Percentiles rank a stretch among this genome's conserved stretches.
phyloP scores from a whole-genome alignment of 2,888 invertebrate species.

The Graphium colonna region DNA sequence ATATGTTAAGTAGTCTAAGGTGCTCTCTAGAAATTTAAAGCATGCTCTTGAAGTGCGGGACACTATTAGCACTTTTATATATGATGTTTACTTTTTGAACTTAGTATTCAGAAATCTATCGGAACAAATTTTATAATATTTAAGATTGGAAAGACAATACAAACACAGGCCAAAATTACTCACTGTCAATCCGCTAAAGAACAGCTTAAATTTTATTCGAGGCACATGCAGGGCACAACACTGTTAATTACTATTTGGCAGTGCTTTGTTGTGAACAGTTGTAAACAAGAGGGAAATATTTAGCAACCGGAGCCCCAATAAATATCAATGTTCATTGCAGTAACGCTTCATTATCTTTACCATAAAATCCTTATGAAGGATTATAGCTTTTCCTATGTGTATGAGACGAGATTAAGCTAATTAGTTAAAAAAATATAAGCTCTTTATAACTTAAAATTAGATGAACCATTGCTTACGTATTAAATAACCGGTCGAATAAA shows the following conservation, averaged over 20 bases:
- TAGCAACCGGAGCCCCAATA: not conserved
- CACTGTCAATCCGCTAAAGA: not conserved
- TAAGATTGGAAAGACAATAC: not conserved
- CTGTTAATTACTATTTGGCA: not conserved
- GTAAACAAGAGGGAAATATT: not conserved
- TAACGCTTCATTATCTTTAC: not conserved
- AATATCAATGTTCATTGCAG: not conserved
- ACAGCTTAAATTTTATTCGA: not conserved
- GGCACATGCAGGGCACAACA: not conserved
- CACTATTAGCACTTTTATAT: too few relatives aligned
- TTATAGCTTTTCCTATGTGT: not conserved
- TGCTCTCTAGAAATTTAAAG: too few relatives aligned
- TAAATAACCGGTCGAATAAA: too few relatives aligned
- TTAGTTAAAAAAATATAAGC: not conserved
- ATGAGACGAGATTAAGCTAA: not conserved
- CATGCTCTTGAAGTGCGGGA: too few relatives aligned
- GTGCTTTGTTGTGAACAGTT: not conserved
- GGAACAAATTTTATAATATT: not conserved
- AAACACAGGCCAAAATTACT: not conserved
- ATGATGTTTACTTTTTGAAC: too few relatives aligned
- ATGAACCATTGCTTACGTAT: too few relatives aligned
- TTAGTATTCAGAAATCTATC: too few relatives aligned
- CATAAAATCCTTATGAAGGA: not conserved
- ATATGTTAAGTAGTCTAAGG: too few relatives aligned
- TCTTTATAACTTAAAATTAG: too few relatives aligned